Evolutionary conservation across 1,140 invertebrate genomes (phyloP).

Genomic region (Scaptomyza montana): DNA sequence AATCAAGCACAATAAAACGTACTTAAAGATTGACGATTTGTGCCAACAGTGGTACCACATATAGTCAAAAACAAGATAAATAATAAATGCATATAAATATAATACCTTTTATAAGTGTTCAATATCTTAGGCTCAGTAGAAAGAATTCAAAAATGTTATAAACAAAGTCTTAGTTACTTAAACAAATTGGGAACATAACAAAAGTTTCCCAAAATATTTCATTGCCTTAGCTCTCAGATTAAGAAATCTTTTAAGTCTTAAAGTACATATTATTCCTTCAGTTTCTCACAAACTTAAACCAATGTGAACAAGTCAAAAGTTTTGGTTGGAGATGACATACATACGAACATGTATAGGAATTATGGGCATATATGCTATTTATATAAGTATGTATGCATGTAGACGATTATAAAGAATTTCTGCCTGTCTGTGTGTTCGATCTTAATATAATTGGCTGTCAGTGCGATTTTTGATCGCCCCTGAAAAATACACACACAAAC

Average conservation of each 20-base stretch:
- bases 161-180: no score
- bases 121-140: no score
- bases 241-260: no score
- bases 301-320: background rate
- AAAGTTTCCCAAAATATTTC: no score
- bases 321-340: slow-evolving; percentile 11
- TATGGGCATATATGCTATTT: slow-evolving; percentile 6
- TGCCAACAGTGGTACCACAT: slow-evolving; percentile 23
- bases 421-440: slow-evolving; percentile 31
- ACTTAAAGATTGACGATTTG: slow-evolving; percentile 74
- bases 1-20: slow-evolving; percentile 80
- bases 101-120: background rate
- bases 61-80: no score
- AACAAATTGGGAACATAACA: no score
- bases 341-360: slow-evolving; percentile 6
- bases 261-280: no score
- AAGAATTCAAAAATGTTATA: no score
- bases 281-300: background rate
- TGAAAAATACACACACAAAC: slow-evolving; percentile 18
- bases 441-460: slow-evolving; percentile 78
- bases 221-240: no score
- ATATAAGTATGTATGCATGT: background rate
- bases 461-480: slow-evolving; percentile 57
- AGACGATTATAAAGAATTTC: slow-evolving; percentile 36
- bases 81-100: background rate